Percentiles rank a stretch among this genome's conserved stretches.
Conservation (phyloP, 64 coral and sea anemone species). For the Montipora sp. region DNA sequence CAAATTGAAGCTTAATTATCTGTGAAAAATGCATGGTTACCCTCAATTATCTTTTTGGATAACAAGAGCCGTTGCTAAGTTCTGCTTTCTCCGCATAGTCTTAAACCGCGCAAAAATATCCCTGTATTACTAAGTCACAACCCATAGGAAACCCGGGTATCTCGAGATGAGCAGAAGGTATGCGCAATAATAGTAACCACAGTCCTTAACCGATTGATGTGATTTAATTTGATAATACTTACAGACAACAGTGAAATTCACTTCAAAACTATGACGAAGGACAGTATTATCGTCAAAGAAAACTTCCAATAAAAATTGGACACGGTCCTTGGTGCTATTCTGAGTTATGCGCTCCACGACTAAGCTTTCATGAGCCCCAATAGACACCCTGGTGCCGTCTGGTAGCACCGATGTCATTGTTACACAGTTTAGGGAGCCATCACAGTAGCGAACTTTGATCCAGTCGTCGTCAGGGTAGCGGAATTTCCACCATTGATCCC, state of each 20-base stretch:
- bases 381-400: not conserved
- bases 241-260: not conserved
- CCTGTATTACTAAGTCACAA: too few relatives aligned
- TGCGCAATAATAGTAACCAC: too few relatives aligned
- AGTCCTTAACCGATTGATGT: too few relatives aligned
- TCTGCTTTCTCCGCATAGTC: too few relatives aligned
- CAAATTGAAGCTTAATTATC: too few relatives aligned
- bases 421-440: not conserved
- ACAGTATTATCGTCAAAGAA: not conserved
- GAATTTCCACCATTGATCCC: not conserved
- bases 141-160: too few relatives aligned
- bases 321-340: not conserved
- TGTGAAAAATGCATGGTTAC: too few relatives aligned
- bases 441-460: not conserved
- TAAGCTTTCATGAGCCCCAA: not conserved
- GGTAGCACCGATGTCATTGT: not conserved
- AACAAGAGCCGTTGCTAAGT: too few relatives aligned
- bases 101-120: too few relatives aligned
- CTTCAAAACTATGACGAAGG: not conserved
- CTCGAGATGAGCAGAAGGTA: too few relatives aligned
- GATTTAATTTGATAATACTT: not conserved
- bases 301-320: not conserved
- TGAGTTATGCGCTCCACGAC: not conserved
- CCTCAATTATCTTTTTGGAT: too few relatives aligned
- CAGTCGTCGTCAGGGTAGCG: not conserved